Base-by-base conservation (phyloP, 1,140 invertebrate species). In the Drosophila sturtevanti region DNA sequence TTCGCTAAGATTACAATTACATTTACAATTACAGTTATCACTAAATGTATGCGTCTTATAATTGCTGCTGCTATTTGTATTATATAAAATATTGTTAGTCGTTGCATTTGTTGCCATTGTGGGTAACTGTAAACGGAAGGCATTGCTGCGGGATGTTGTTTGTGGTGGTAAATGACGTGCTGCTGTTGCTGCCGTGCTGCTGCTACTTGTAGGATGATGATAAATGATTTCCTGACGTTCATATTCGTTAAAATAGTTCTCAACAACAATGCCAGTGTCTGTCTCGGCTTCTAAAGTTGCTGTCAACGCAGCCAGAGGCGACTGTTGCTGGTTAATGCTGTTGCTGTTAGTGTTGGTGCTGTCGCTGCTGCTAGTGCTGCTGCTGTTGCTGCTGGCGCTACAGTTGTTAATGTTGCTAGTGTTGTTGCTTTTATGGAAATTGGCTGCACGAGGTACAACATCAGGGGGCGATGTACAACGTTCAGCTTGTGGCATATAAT, bases 211-310 rank as follows among this genome's bases (percentile, higher is more conserved):
- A 63, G 79, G 80, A 78, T 89, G 79, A 81, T 81, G 87, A 90
- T 90, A 90, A 76, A 90, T 90, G 85, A 90, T 90, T 90, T 90
- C 89, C 89, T 90, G 89, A 82, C 89, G 89, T 72, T 90, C 89
- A 71, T 90, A 90, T 82, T 90, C 89, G 79, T 90, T 90, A 67
- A 90, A 90, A 90, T 90, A 90, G 69, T 90, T 90, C 74, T 90
- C 89, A 60, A 90, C 89, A 89, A 90, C 81, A 82, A 90, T 90
- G 71, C 89, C 89, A 68, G 61, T 73, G 7, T 63, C 55, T 34
- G 63, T 1, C 38, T 59, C 24, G 16, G 68, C 60, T 63, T 63
- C 38, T 58, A 59, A 65, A n/a, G 62, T 41, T 60, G 68, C 64
- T 63, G 63, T 52, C 56, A 72, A 24, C 58, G 77, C 61, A 61